Conservation (phyloP, 2,113 vertebrate genomes). For the Rhinoderma darwinii region DNA sequence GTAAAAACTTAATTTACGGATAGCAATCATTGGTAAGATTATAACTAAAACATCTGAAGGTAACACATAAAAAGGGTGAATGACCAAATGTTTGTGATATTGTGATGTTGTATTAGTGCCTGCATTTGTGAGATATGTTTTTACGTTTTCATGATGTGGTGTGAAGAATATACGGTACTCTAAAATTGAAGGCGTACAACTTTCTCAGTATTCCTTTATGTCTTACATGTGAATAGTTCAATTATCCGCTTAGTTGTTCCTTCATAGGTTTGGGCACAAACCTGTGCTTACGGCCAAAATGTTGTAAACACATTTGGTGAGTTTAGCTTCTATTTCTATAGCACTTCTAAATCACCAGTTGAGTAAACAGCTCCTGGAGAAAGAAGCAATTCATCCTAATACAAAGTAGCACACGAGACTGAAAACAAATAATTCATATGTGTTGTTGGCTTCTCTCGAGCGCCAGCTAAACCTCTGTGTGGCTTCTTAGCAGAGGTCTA, state of each 20-base stretch:
- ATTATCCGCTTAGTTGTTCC: neutral
- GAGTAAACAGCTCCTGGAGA: neutral
- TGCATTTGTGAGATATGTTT: too few species aligned
- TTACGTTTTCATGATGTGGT: neutral
- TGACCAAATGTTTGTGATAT: too few species aligned
- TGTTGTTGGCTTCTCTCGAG: conserved; percentile 37
- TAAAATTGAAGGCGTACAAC: neutral
- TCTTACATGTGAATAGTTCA: neutral
- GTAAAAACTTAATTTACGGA: too few species aligned
- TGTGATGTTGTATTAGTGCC: too few species aligned
- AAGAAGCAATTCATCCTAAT: neutral
- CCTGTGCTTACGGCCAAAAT: neutral
- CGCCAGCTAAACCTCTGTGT: conserved; percentile 32
- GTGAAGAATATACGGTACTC: neutral
- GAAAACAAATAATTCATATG: conserved; percentile 16
- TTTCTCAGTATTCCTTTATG: neutral
- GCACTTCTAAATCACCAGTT: neutral
- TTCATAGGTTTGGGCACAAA: neutral
- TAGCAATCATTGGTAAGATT: too few species aligned
- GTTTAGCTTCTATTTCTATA: neutral
- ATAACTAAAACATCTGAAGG: too few species aligned
- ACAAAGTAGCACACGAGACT: conserved; percentile 34
- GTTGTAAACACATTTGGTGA: neutral
- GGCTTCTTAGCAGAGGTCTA: conserved; percentile 51
- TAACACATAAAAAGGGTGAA: too few species aligned